phyloP scores from a whole-genome alignment of 2,797 vertebrate genomes.

The Lagocephalus sceleratus region DNA sequence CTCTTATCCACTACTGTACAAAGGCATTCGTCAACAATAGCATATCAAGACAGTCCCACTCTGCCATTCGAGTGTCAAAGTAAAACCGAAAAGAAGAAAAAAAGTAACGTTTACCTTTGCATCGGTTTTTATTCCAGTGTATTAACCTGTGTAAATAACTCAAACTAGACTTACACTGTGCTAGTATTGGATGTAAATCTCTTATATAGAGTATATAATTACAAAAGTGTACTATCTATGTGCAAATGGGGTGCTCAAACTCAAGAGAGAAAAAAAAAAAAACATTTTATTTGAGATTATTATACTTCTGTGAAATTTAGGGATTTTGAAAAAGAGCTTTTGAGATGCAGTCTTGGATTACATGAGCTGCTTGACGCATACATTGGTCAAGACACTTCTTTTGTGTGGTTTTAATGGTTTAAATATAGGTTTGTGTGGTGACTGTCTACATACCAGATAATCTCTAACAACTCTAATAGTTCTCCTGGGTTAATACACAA shows the following conservation, averaged over 20 bases:
- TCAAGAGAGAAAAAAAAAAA: conserved; percentile 30
- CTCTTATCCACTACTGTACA: conserved; percentile 75
- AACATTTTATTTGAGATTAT: conserved; percentile 36
- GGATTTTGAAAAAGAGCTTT: conserved; percentile 33
- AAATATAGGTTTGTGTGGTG: too few species aligned
- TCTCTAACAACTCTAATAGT: conserved; percentile 33
- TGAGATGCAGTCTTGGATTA: conserved; percentile 27
- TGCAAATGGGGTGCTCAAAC: conserved; percentile 55
- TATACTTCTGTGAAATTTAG: conserved; percentile 23
- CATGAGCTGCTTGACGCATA: conserved; percentile 31
- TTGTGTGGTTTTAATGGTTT: neutral
- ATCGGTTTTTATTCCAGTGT: conserved; percentile 67
- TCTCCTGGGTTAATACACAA: conserved; percentile 64
- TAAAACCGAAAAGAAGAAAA: conserved; percentile 47
- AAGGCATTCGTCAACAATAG: conserved; percentile 77
- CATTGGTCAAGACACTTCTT: conserved; percentile 6
- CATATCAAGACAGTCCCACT: conserved; percentile 60
- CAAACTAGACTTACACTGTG: conserved; percentile 45
- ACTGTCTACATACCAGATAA: neutral
- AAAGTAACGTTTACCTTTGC: conserved; percentile 48
- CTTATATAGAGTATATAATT: conserved; percentile 33
- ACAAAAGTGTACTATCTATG: conserved; percentile 53
- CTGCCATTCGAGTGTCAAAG: conserved; percentile 50
- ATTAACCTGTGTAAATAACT: conserved; percentile 60
- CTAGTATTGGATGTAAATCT: conserved; percentile 49